Percentiles rank a stretch among this genome's conserved stretches.
phyloP scores from a whole-genome alignment of 2,797 vertebrate genomes.

The Erithacus rubecula region DNA sequence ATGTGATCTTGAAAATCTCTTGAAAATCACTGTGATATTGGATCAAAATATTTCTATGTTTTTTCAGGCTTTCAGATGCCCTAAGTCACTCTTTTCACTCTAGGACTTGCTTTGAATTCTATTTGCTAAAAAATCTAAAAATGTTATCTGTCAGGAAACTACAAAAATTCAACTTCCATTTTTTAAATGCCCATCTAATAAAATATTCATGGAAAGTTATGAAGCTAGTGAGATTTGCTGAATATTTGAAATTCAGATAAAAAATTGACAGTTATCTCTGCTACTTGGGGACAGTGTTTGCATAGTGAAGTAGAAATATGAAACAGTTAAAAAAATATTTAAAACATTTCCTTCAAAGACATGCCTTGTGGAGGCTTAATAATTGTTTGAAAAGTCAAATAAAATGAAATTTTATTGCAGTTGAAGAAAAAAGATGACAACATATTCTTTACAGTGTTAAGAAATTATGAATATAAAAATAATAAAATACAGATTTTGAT shows the following conservation, averaged over 20 bases:
- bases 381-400: conserved; percentile 17
- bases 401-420: conserved; percentile 26
- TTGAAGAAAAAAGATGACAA: background rate
- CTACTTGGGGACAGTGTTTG: background rate
- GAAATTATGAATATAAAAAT: conserved; percentile 49
- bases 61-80: background rate
- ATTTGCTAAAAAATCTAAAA: background rate
- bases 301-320: background rate
- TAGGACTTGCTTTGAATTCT: background rate
- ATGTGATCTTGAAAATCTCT: background rate
- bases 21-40: background rate
- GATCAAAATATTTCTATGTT: background rate
- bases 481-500: conserved; percentile 51
- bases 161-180: background rate
- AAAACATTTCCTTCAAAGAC: background rate
- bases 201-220: background rate
- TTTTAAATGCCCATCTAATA: background rate
- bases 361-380: background rate
- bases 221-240: background rate
- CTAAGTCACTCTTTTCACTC: background rate
- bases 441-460: background rate
- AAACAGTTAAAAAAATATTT: background rate
- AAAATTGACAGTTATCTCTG: background rate
- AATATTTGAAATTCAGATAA: background rate
- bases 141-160: background rate